phyloP scores from a whole-genome alignment of 2,888 invertebrate genomes.

The Tortrix viridana region DNA sequence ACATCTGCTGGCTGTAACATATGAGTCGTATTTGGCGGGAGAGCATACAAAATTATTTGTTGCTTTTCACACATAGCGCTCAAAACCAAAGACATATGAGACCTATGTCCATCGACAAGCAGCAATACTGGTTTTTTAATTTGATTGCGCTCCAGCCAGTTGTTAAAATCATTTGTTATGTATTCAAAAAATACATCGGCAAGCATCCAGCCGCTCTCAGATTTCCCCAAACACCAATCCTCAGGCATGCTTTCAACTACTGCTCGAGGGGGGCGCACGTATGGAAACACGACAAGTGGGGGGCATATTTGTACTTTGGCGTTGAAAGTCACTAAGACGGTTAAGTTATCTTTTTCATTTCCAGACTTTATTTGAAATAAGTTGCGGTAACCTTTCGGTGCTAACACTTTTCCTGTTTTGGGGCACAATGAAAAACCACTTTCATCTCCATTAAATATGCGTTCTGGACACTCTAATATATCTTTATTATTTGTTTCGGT shows the following conservation, averaged over 20 bases:
- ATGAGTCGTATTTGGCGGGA: slow-evolving; percentile 31
- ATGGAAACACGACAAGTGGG: slow-evolving; percentile 40
- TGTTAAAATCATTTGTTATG: slow-evolving; percentile 44
- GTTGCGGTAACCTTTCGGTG: slow-evolving; percentile 42
- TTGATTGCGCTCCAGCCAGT: slow-evolving; percentile 42
- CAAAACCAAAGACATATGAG: slow-evolving; percentile 44
- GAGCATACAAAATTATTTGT: slow-evolving; percentile 41
- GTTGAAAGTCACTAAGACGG: slow-evolving; percentile 46
- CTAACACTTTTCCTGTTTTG: slow-evolving; percentile 44
- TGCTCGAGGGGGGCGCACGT: slow-evolving; percentile 23
- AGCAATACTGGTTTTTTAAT: slow-evolving; percentile 43
- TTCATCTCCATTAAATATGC: slow-evolving; percentile 42
- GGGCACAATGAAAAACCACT: slow-evolving; percentile 44
- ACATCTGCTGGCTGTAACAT: slow-evolving; percentile 41
- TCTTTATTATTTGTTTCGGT: not conserved
- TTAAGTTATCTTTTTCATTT: slow-evolving; percentile 51
- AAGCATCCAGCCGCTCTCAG: slow-evolving; percentile 44
- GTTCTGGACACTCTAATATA: slow-evolving; percentile 4
- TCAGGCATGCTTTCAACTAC: slow-evolving; percentile 41
- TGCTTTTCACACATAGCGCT: slow-evolving; percentile 41
- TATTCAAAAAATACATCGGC: slow-evolving; percentile 48
- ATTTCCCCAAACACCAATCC: slow-evolving; percentile 44
- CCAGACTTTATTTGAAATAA: slow-evolving; percentile 38
- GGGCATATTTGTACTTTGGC: slow-evolving; percentile 44
- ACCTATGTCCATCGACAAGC: slow-evolving; percentile 47